Percentiles rank a stretch among this genome's conserved stretches.
These are phyloP conservation scores for Diplosoma virens DNA, from an alignment of 23 tunicate species.

Conservation along the genomic window DNA sequence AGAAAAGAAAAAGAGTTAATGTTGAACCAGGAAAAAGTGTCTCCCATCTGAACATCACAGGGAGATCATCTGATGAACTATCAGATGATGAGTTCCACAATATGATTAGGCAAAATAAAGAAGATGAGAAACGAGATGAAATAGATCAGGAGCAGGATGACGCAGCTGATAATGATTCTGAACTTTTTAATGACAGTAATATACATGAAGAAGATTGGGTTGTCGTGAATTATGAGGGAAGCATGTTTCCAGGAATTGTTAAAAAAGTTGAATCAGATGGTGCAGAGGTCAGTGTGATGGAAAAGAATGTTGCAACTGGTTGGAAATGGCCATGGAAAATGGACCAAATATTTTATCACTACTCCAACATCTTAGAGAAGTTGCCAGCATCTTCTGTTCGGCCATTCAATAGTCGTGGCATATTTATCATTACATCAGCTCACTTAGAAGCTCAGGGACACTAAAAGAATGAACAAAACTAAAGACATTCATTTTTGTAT, in stretches of 20 bases:
- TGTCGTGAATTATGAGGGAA: slow-evolving; percentile 28
- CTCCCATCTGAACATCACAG: too few relatives aligned
- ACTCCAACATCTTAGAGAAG: too few relatives aligned
- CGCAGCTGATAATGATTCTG: neutral
- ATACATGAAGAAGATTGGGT: slow-evolving; percentile 23
- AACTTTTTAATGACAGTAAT: neutral
- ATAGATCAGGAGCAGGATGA: slow-evolving; percentile 2
- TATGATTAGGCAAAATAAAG: too few relatives aligned
- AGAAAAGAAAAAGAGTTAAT: slow-evolving; percentile 23
- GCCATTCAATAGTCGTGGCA: too few relatives aligned
- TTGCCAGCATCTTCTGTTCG: too few relatives aligned
- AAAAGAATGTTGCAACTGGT: too few relatives aligned
- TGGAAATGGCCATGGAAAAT: too few relatives aligned
- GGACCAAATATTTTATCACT: too few relatives aligned
- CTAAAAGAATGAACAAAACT: too few relatives aligned
- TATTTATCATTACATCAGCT: too few relatives aligned
- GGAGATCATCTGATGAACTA: slow-evolving; percentile 11
- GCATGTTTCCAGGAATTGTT: slow-evolving; percentile 13
- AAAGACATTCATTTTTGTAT: too few relatives aligned
- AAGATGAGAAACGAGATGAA: slow-evolving; percentile 6
- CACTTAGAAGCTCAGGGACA: too few relatives aligned
- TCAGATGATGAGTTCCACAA: slow-evolving; percentile 14
- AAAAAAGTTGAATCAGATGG: slow-evolving; percentile 13
- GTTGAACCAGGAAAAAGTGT: slow-evolving; percentile 23
- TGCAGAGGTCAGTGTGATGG: slow-evolving; percentile 26